Conservation (phyloP, 1,140 invertebrate genomes). For the Antheraea mylitta region DNA sequence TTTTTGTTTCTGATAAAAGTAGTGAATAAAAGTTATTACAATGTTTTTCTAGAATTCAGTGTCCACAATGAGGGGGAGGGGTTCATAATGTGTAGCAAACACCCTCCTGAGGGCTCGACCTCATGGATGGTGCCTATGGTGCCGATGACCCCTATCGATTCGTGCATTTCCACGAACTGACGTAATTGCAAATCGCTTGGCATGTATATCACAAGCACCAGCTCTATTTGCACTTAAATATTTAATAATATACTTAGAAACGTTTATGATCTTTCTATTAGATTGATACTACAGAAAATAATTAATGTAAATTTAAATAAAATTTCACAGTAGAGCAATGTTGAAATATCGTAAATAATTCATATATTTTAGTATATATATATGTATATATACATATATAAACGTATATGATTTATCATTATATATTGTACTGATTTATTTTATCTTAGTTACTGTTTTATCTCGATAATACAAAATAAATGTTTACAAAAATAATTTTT, state of each 20-base stretch:
- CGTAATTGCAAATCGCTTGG: constrained; percentile 56
- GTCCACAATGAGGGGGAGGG: constrained; percentile 47
- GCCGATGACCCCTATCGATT: constrained; percentile 74
- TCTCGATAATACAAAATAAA: too few species aligned
- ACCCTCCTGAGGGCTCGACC: constrained; percentile 62
- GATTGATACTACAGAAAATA: neutral
- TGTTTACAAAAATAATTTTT: too few species aligned
- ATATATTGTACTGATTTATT: too few species aligned
- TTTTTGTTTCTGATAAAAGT: constrained; percentile 47
- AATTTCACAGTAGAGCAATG: too few species aligned
- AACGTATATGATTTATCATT: too few species aligned
- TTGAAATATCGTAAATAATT: too few species aligned
- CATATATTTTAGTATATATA: too few species aligned
- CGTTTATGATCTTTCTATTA: neutral
- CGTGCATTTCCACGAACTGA: constrained; percentile 53
- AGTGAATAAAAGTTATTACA: constrained; percentile 53
- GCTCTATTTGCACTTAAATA: neutral
- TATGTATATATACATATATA: too few species aligned
- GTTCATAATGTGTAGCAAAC: constrained; percentile 53
- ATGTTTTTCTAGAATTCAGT: constrained; percentile 64
- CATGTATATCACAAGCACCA: neutral
- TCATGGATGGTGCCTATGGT: constrained; percentile 65
- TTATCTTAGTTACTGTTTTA: too few species aligned
- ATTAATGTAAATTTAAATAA: neutral
- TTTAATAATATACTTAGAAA: neutral